Percentiles rank a stretch among this genome's conserved stretches.
These are phyloP conservation scores for Lateolabrax maculatus DNA, from an alignment of 2,797 vertebrate species.

Conservation along the genomic window DNA sequence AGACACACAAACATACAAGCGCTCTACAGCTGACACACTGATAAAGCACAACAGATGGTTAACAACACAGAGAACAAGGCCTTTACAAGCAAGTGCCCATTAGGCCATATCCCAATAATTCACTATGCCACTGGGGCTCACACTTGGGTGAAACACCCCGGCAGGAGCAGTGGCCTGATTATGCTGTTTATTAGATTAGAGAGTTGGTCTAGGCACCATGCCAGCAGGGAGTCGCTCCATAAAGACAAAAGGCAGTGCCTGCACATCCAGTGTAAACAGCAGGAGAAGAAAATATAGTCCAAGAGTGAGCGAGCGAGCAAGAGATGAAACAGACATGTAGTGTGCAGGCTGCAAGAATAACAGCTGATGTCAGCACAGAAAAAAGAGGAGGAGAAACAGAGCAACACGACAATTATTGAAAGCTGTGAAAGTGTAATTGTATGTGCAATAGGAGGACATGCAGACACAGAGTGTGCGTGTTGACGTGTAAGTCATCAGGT, in stretches of 20 bases:
- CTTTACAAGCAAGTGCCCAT: conserved; percentile 29
- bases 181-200: conserved; percentile 69
- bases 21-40: conserved; percentile 41
- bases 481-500: conserved; percentile 20
- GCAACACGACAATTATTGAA: conserved; percentile 40
- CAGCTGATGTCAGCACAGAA: conserved; percentile 7
- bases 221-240: conserved; percentile 53
- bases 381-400: conserved; percentile 15
- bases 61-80: conserved; percentile 30
- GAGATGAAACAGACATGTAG: conserved; percentile 38
- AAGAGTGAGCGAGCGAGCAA: conserved; percentile 12
- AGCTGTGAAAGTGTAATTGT: conserved; percentile 39
- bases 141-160: conserved; percentile 32
- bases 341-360: conserved; percentile 22
- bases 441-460: conserved; percentile 21
- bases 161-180: conserved; percentile 55
- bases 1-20: conserved; percentile 46
- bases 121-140: conserved; percentile 53
- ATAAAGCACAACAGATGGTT: conserved; percentile 42
- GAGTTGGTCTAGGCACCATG: conserved; percentile 54
- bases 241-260: conserved; percentile 55
- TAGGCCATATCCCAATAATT: conserved; percentile 38
- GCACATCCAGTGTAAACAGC: conserved; percentile 48
- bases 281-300: conserved; percentile 26
- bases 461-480: neutral